Base-by-base conservation (phyloP, 1,140 invertebrate genomes). In the Gerris buenoi region DNA sequence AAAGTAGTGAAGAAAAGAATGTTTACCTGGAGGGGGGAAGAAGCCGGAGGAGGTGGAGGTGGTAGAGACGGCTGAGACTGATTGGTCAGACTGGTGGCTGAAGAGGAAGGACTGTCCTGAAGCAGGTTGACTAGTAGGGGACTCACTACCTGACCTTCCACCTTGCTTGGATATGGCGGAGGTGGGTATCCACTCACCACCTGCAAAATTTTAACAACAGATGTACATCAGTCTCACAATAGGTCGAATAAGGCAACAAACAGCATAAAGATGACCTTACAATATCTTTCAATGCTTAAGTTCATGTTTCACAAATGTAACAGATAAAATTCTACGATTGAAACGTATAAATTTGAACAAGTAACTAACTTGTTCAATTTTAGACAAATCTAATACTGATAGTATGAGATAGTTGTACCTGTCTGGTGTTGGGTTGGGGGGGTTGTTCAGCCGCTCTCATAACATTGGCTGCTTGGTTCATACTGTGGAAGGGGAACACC, bases 111-210 rank as follows among this genome's bases (percentile, higher is more conserved):
- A 5, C 23, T 15, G 58, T 60, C 58, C 5, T 60, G 58, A 5
- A 60, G 58, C 22, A 60, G 58, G 22, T 60, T 60, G 58, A 60
- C 58, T 60, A 60, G 58, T 22, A 60, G 22, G 58, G 58, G 58
- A 60, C 58, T 60, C 10, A 60, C 58, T 22, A 15, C 23, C 58
- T 60, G 15, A 25, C 58, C 58, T 46, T 46, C 33, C 15, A 25
- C 58, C 23, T 60, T 60, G 22, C 15, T 60, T 14, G 58, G 58
- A 60, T 60, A 60, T 22, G 58, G 58, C 10, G 58, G 58, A 60
- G 58, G 58, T 14, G 58, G 58, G 23, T 60, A 60, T 5, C 58
- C 58, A 22, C 15, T 25, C 5, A 60, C 58, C 15, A 60, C 23
- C 58, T 60, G 58, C 58, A 60, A 60, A n/a, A n/a, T n/a, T n/a